phyloP scores from a whole-genome alignment of 2,888 invertebrate species.

The Dicyrtoma fusca region DNA sequence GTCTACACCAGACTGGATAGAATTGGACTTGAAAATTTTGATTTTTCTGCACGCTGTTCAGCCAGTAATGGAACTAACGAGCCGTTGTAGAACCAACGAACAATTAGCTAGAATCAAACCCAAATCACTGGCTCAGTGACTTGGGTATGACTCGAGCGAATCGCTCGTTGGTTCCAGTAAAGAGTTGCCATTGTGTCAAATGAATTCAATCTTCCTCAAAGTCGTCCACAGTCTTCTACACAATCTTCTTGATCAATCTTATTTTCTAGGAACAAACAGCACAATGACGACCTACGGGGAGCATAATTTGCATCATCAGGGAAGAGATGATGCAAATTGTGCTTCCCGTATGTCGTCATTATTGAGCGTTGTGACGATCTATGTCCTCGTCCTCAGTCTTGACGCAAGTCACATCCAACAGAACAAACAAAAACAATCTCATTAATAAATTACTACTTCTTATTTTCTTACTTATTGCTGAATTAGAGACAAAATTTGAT shows the following conservation, averaged over 20 bases:
- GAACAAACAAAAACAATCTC: slow-evolving; percentile 14
- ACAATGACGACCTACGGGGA: too few relatives aligned
- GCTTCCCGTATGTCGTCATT: slow-evolving; percentile 73
- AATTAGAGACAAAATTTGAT: too few relatives aligned
- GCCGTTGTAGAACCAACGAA: too few relatives aligned
- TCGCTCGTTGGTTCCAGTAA: slow-evolving; percentile 72
- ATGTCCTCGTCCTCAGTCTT: slow-evolving; percentile 17
- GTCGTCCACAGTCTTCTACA: slow-evolving; percentile 69
- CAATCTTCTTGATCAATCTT: slow-evolving; percentile 68
- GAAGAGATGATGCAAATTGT: slow-evolving; percentile 77
- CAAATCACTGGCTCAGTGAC: too few relatives aligned
- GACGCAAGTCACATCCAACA: slow-evolving; percentile 26
- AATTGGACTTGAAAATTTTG: too few relatives aligned
- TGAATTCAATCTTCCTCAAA: slow-evolving; percentile 64
- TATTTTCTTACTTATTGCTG: too few relatives aligned
- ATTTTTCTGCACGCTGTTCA: too few relatives aligned
- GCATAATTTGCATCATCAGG: too few relatives aligned
- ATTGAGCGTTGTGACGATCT: not conserved
- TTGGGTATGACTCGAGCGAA: slow-evolving; percentile 63
- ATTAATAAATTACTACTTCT: too few relatives aligned
- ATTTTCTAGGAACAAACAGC: slow-evolving; percentile 76
- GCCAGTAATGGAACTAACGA: too few relatives aligned
- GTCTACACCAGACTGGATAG: too few relatives aligned
- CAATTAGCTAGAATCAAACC: too few relatives aligned
- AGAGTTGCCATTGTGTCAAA: slow-evolving; percentile 65